Base-by-base conservation (phyloP, 1,140 invertebrate genomes). In the Panagrolaimus sp. region DNA sequence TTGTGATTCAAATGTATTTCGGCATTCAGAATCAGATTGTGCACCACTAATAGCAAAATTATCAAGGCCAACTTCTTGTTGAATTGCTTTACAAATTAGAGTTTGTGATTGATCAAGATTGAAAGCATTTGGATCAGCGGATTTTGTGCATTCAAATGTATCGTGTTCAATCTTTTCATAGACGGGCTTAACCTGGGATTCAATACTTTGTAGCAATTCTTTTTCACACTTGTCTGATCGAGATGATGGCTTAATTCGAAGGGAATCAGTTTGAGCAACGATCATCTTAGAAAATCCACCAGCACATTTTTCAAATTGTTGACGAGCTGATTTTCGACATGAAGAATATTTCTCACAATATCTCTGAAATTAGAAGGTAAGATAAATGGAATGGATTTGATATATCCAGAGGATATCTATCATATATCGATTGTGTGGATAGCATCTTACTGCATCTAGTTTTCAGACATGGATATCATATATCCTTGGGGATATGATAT, bases 131-230 rank as follows among this genome's bases (percentile, higher is more conserved):
- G 51, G 20, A 25, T 57, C 51, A 11, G 27, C 20, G 20, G 20
- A 25, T 11, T 27, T 20, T 5, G 51, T 27, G n/a, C 51, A 57
- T 57, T 57, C 51, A 20, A 57, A 57, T 20, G 51, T 57, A 57
- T 57, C 51, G 11, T 57, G 51, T 13, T 57, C 51, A 16, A 57
- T 57, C 4, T 16, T 14, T 57, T 57, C 51, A 16, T 57, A 57
- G n/a, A 57, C 11, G n/a, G 51, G 51, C 27, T 27, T 20, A 16
- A 57, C 20, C 5, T 57, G 14, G 1, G 51, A 20, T 16, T 13
- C 51, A 27, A 57, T 57, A 27, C 9, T 25, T 20, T 57, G n/a
- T 5, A 57, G 20, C n/a, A 57, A 20, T 27, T 57, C 1, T 57
- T 57, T 27, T 57, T 57, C 51, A 25, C 51, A 57, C n/a, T 57